These are phyloP conservation scores for Caenorhabditis elegans DNA, from an alignment of 1,140 invertebrate genomes.

Conservation along the genomic window WBcel235 BX284603.4:12729501-12730000, in stretches of 20 bases:
- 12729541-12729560: too few species aligned
- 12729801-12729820: background rate
- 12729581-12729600: background rate
- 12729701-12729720: background rate
- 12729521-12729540: too few species aligned
- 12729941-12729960: background rate
- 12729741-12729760: background rate
- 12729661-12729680: background rate
- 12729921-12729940: background rate
- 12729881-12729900: too few species aligned
- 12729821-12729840: background rate
- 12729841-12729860: background rate
- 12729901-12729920: background rate
- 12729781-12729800: background rate
- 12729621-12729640: background rate
- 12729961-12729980: conserved; percentile 18
- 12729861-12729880: background rate
- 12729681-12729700: background rate
- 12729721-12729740: too few species aligned
- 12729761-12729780: background rate
- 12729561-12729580: background rate
- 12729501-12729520: too few species aligned
- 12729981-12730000: background rate
- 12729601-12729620: background rate
- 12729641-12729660: conserved; percentile 21